Base-by-base conservation (phyloP, 2,113 vertebrate genomes). In the Ageneiosus marmoratus region DNA sequence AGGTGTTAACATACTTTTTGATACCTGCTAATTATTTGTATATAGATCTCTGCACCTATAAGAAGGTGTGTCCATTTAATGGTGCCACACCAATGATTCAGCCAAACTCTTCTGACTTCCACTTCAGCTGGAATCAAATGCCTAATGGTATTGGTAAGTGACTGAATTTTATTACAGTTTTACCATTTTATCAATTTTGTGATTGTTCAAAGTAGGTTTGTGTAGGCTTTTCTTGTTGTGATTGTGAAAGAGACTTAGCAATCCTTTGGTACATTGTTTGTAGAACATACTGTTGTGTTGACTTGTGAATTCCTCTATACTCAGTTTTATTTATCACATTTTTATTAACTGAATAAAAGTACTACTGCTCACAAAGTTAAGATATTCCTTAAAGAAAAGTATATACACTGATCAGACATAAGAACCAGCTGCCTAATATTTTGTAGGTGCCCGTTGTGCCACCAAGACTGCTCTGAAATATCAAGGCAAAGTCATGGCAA, bases 91-190 rank as follows among this genome's bases (percentile, higher is more conserved):
- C 96, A 11, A 93, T 98, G 94, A 93, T 98, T 86, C 98, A 98
- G 90, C 95, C 97, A 16, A 97, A 97, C 76, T 91, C 96, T 9
- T 98, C 95, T 0, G 98, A 99, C 89, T 99, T 99, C 92, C 95
- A 98, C 89, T 99, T 99, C 92, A 97, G 96, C 91, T 99, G 98
- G 98, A 99, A 99, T 93, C 98, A 99, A 93, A 97, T 98, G 94
- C 98, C 98, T 69, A 96, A 95, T 24, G 95, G 96, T 4, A 96
- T 98, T 51, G 98, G 98, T 99, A 95, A 92, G 96, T 91, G 89
- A 83, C 86, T 79, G 83, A 11, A 22, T 55, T 75, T 51, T 51
- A 29, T 51, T 13, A 24, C 1, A 75, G 4, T 34, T 74, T 50
- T 74, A 32, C 15, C 27, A 32, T 18, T 73, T 73, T 48, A 46